Conservation (phyloP, 2,888 invertebrate species). For the Calephelis perditalis region DNA sequence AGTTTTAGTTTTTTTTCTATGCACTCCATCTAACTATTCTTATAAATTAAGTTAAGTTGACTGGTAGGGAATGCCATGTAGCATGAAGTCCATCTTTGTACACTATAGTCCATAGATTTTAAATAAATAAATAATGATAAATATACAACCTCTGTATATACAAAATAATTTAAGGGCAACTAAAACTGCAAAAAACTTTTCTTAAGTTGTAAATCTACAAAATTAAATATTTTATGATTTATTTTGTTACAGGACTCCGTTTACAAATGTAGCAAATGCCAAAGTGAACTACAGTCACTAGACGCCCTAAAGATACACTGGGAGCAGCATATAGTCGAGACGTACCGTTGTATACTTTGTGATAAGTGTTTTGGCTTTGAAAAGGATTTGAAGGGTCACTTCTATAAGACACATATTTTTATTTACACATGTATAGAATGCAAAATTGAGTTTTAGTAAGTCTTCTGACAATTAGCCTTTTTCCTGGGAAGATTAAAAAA, state of each 20-base stretch:
- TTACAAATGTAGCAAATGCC: conserved; percentile 1
- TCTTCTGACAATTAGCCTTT: not conserved
- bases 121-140: too few species aligned
- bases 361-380: conserved; percentile 27
- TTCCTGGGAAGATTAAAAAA: too few species aligned
- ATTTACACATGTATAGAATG: conserved; percentile 34
- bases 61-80: too few species aligned
- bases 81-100: too few species aligned
- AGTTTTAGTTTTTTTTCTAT: too few species aligned
- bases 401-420: conserved; percentile 34
- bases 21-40: too few species aligned
- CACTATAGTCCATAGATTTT: too few species aligned
- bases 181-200: too few species aligned
- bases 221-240: not conserved
- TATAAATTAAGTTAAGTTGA: too few species aligned
- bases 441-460: not conserved
- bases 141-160: too few species aligned
- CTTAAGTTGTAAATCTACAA: too few species aligned
- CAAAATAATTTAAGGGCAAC: too few species aligned
- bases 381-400: conserved; percentile 30
- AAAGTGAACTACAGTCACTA: not conserved
- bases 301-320: conserved; percentile 31
- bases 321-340: conserved; percentile 26
- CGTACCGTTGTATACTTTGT: conserved; percentile 38
- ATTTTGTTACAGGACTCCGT: conserved; percentile 1